phyloP scores from a whole-genome alignment of 1,140 invertebrate species.

The Drosophila lacertosa region DNA sequence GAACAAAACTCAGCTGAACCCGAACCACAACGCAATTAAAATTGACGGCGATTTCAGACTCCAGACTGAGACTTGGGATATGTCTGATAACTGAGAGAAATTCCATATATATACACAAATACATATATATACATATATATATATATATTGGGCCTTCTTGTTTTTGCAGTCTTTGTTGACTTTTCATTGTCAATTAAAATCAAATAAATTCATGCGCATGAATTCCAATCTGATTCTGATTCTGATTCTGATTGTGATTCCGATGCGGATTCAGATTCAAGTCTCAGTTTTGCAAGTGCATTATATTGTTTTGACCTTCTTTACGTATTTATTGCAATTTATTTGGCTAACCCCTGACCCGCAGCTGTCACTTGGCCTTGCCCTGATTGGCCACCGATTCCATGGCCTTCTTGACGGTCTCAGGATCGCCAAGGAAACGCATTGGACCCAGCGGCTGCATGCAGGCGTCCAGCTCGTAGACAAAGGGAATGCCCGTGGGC shows the following conservation, averaged over 20 bases:
- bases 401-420: constrained; percentile 96
- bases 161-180: constrained; percentile 67
- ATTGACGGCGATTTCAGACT: constrained; percentile 58
- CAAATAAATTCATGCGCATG: constrained; percentile 78
- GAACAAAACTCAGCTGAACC: constrained; percentile 57
- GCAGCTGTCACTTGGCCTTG: constrained; percentile 86
- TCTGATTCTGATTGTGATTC: constrained; percentile 13
- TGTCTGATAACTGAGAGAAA: constrained; percentile 23
- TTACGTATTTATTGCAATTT: constrained; percentile 32
- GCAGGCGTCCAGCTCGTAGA: constrained; percentile 95
- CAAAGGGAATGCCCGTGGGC: constrained; percentile 97
- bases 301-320: constrained; percentile 57
- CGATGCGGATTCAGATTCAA: constrained; percentile 14
- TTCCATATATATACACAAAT: neutral
- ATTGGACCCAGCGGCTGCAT: constrained; percentile 94
- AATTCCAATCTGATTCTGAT: constrained; percentile 14
- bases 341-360: constrained; percentile 15
- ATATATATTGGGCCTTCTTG: constrained; percentile 7
- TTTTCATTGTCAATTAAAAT: constrained; percentile 82
- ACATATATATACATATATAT: neutral
- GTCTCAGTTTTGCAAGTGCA: constrained; percentile 48
- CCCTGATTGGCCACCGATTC: constrained; percentile 96
- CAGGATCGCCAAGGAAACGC: constrained; percentile 96
- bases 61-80: neutral
- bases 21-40: constrained; percentile 70